Base-by-base conservation (phyloP, 2,113 vertebrate genomes). In the Cricetomys ansorgei region DNA sequence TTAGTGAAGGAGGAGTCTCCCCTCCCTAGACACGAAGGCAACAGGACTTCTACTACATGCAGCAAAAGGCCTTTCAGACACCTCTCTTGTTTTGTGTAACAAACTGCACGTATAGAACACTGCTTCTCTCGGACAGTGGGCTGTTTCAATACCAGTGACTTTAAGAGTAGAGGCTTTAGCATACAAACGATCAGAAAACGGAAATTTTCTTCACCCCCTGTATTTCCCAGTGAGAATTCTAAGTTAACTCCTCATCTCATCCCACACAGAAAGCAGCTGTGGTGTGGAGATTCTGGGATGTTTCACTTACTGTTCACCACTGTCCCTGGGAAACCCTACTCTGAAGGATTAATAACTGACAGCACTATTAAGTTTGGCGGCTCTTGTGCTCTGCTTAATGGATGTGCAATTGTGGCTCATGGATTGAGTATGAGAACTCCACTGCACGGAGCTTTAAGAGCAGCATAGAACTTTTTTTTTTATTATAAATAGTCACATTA, bases 301-400 rank as follows among this genome's bases (percentile, higher is more conserved):
- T 76, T 80, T 97, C 89, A 83, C 85, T 88, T 67, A 94, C 86
- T 62, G n/a, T 16, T 86, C 64, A 85, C 59, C 85, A 45, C 0
- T 80, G 88, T 77, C 85, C 88, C 75, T 53, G 27, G 90, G 76
- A 70, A 94, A 73, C 2, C 16, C 16, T 70, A 50, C 25, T 80
- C 64, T 65, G 67, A 76, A 83, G 76, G 65, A 94, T 53, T n/a
- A 37, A 37, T 85, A 92, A 93, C 81, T 11, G 84, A 93, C 96
- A 96, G 73, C 6, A 50, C 89, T 64, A 50, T 77, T 72, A 92
- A 65, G 79, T 76, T 16, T 55, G 84, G 87, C 88, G 64, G 45
- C 72, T 93, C 64, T 80, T 94, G 29, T 57, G 48, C 92, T 85
- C 75, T 80, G 55, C 90, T 92, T 83, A 96, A 88, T 23, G 27